Conservation (phyloP, 2,113 vertebrate species). For the Campylomormyrus tamandua region DNA sequence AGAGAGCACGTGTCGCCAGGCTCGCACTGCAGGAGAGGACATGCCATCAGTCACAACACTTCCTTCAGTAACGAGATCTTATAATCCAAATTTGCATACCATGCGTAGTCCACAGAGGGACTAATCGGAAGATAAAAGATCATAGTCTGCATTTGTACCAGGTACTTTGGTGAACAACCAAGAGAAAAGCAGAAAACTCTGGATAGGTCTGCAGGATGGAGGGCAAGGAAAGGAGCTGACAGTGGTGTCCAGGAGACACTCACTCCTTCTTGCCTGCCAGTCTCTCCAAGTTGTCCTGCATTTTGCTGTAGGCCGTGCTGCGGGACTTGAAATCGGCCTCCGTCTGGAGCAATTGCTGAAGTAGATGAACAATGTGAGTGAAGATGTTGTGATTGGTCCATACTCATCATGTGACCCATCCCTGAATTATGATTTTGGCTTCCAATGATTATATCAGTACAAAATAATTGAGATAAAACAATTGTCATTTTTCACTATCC, state of each 20-base stretch:
- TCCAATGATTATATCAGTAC: neutral
- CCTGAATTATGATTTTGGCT: neutral
- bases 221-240: neutral
- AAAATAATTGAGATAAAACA: neutral
- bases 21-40: conserved; percentile 58
- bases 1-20: conserved; percentile 74
- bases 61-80: neutral
- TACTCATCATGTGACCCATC: neutral
- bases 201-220: neutral
- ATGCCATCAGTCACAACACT: neutral
- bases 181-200: neutral
- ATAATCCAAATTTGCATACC: neutral
- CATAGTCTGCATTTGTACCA: neutral
- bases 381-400: neutral
- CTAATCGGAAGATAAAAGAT: neutral
- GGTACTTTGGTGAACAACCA: neutral
- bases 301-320: conserved; percentile 62
- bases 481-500: too few relatives aligned
- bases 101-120: neutral
- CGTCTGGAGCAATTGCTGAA: conserved; percentile 81
- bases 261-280: conserved; percentile 71
- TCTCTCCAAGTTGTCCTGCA: conserved; percentile 71
- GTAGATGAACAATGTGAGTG: neutral
- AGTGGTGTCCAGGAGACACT: conserved; percentile 40
- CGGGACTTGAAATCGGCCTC: conserved; percentile 77